Percentiles rank a stretch among this genome's conserved stretches.
Evolutionary conservation across 1,140 invertebrate species (phyloP).

Genomic region (Atta cephalotes): DNA sequence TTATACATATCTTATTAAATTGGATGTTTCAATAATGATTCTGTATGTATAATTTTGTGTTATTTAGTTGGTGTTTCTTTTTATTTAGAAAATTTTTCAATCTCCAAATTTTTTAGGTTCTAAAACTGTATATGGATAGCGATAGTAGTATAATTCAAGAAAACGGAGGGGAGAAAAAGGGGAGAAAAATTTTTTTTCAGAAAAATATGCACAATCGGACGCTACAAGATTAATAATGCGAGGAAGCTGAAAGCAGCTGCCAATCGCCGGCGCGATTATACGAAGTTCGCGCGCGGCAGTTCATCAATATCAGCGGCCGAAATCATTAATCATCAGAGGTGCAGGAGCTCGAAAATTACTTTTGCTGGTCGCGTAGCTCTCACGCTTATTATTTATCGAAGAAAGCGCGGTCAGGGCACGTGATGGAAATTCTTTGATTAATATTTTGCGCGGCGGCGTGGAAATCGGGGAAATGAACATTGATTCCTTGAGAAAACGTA

Average conservation of each 20-base stretch:
- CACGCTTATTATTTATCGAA: constrained; percentile 68
- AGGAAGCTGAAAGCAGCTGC: constrained; percentile 64
- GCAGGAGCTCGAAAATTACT: constrained; percentile 58
- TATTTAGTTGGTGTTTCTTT: no score
- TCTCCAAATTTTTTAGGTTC: neutral
- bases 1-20: no score
- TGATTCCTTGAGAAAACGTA: constrained; percentile 24
- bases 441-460: constrained; percentile 44
- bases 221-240: constrained; percentile 67
- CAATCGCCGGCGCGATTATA: constrained; percentile 65
- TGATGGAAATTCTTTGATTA: constrained; percentile 56
- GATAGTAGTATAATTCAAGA: constrained; percentile 10
- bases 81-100: neutral
- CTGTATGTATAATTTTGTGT: no score
- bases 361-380: constrained; percentile 46
- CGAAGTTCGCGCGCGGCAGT: constrained; percentile 54
- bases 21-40: no score
- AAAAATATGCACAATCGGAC: constrained; percentile 55
- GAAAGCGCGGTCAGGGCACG: constrained; percentile 40
- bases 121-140: neutral
- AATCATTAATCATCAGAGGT: constrained; percentile 70
- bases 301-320: constrained; percentile 67
- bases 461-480: constrained; percentile 43
- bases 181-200: neutral
- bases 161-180: no score